phyloP scores from a whole-genome alignment of 2,113 vertebrate genomes.

The cat (Felis catus) region DNA sequence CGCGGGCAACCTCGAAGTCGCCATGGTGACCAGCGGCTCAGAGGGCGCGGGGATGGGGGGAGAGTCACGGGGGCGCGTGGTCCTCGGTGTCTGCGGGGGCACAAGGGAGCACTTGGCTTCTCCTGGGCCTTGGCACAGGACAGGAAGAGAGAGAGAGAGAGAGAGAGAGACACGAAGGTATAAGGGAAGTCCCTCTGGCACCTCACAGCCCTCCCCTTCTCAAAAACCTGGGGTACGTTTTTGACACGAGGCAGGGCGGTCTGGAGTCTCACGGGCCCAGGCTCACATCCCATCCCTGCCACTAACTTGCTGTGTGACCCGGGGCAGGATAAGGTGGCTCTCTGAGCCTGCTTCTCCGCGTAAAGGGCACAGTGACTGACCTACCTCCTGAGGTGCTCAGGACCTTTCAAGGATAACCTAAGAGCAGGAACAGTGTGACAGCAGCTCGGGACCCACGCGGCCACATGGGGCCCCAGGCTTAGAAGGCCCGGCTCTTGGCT shows the following conservation, averaged over 20 bases:
- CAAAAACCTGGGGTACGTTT: accelerated
- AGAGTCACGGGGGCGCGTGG: neutral
- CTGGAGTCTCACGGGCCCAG: neutral
- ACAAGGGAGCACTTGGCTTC: neutral
- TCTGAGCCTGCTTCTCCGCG: neutral
- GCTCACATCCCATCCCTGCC: neutral
- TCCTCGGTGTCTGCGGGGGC: slow-evolving; percentile 16
- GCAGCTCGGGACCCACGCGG: accelerated
- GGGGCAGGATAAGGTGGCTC: neutral
- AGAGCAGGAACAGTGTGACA: neutral
- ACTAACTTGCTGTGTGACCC: neutral
- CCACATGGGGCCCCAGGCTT: neutral
- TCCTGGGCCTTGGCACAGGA: neutral
- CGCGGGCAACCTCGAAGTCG: slow-evolving; percentile 31
- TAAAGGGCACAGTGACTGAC: accelerated
- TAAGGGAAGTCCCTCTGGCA: neutral
- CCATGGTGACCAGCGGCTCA: slow-evolving; percentile 52
- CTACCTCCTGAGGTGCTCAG: neutral
- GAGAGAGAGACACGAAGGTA: neutral
- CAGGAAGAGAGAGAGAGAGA: neutral
- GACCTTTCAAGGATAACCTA: neutral
- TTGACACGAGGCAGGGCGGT: neutral
- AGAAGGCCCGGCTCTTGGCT: neutral
- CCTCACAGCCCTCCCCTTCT: neutral
- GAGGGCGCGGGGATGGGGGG: neutral